Percentiles rank a stretch among this genome's conserved stretches.
Conservation (phyloP, 2,888 invertebrate genomes). For the Pristionchus exspectatus region DNA sequence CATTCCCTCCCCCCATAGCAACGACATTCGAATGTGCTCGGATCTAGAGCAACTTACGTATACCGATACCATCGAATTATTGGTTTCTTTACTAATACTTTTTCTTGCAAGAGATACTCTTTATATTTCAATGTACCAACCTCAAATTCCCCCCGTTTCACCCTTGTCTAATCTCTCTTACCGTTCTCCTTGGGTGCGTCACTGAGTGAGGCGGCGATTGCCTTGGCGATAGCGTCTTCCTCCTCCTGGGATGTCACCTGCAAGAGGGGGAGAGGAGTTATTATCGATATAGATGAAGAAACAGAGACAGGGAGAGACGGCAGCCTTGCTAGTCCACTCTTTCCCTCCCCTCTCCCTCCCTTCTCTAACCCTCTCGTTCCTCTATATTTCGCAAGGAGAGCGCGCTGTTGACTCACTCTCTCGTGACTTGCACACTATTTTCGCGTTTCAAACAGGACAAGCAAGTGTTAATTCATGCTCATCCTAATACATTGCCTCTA, state of each 20-base stretch:
- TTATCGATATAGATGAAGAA: background rate
- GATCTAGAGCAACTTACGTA: background rate
- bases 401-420: conserved; percentile 22
- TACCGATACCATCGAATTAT: background rate
- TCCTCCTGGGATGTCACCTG: conserved; percentile 68
- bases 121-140: no score
- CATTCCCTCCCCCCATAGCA: conserved; percentile 7
- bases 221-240: conserved; percentile 68
- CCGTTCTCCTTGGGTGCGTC: conserved; percentile 57
- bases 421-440: background rate
- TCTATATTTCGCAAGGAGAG: conserved; percentile 14
- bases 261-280: no score
- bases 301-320: conserved; percentile 2
- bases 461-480: background rate
- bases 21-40: background rate
- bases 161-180: background rate
- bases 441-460: background rate
- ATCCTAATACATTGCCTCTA: background rate
- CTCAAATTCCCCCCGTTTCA: background rate
- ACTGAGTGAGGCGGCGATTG: conserved; percentile 73
- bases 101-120: no score
- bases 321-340: background rate
- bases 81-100: background rate
- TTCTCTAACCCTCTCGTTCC: conserved; percentile 13
- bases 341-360: background rate